Evolutionary conservation across 2,797 vertebrate genomes (phyloP).

Genomic region (Psittacula echo): DNA sequence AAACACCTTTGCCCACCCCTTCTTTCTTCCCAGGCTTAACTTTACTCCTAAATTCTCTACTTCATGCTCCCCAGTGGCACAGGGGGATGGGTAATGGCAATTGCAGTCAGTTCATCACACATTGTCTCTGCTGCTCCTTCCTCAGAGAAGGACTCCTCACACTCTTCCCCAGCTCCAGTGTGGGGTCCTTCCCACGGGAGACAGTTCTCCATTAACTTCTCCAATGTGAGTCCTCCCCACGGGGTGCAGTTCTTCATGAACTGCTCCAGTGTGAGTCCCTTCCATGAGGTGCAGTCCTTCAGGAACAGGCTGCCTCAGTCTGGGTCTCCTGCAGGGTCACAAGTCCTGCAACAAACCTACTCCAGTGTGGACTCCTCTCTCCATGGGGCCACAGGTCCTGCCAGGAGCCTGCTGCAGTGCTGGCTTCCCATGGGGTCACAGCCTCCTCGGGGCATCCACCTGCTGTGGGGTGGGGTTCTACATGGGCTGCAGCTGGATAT

Average conservation of each 20-base stretch:
- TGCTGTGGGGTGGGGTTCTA: neutral
- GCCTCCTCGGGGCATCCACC: neutral
- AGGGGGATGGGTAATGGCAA: neutral
- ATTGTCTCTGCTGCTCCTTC: neutral
- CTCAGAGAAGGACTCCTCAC: neutral
- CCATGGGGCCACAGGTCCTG: neutral
- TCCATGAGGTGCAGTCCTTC: neutral
- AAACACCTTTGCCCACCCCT: neutral
- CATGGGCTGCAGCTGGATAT: neutral
- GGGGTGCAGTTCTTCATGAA: neutral
- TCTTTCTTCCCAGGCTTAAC: neutral
- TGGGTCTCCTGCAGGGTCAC: rapidly evolving
- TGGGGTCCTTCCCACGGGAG: neutral
- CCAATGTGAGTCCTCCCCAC: neutral
- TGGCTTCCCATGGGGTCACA: neutral
- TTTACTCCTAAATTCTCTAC: neutral
- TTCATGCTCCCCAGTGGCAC: neutral
- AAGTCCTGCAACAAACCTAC: neutral
- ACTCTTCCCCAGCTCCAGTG: neutral
- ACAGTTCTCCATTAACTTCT: neutral
- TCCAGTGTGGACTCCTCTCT: neutral
- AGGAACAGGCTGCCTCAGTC: too few species aligned
- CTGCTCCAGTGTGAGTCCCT: neutral
- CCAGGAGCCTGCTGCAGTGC: neutral
- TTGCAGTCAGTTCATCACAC: neutral